Evolutionary conservation across 2,888 invertebrate species (phyloP).

Genomic region (Minunthozetes semirufus): DNA sequence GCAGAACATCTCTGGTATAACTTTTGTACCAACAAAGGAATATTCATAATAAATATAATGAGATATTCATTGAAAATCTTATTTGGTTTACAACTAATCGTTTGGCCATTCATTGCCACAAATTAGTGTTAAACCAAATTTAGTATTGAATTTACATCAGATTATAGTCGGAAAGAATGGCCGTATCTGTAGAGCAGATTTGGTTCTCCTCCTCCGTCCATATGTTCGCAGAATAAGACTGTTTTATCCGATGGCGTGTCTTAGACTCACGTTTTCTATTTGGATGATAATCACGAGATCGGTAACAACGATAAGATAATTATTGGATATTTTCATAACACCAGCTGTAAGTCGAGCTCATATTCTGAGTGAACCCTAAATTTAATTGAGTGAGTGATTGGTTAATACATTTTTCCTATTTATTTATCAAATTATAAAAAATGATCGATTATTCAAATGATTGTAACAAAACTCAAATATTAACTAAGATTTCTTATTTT

Average conservation of each 20-base stretch:
- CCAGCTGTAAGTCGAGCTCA: slow-evolving; percentile 8
- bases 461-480: background rate
- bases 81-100: too few relatives aligned
- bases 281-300: slow-evolving; percentile 31
- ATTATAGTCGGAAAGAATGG: background rate
- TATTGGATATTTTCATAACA: slow-evolving; percentile 27
- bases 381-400: slow-evolving; percentile 12
- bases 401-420: background rate
- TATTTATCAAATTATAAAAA: background rate
- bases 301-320: slow-evolving; percentile 26
- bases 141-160: background rate
- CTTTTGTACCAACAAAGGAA: too few relatives aligned
- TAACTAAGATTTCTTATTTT: too few relatives aligned
- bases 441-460: background rate
- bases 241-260: slow-evolving; percentile 23
- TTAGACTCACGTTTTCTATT: slow-evolving; percentile 13
- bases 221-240: background rate
- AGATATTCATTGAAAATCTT: too few relatives aligned
- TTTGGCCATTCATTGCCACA: background rate
- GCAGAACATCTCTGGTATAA: too few relatives aligned
- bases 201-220: background rate
- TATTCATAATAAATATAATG: too few relatives aligned
- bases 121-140: background rate
- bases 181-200: background rate
- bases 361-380: background rate